Evolutionary conservation across 1,140 invertebrate species (phyloP).

Genomic region (Holotrichia oblita): DNA sequence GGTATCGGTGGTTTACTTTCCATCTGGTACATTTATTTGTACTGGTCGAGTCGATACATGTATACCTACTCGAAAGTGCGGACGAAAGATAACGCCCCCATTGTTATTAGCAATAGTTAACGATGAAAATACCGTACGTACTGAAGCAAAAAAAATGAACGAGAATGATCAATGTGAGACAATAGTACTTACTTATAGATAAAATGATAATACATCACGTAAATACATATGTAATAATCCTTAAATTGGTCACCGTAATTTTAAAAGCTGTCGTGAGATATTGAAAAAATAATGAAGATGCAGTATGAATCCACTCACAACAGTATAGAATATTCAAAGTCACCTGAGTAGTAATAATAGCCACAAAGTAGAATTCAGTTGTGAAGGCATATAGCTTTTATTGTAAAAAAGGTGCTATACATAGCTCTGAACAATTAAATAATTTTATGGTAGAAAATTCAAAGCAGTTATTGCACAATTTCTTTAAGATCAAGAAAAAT

Average conservation of each 20-base stretch:
- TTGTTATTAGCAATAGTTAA: conserved; percentile 47
- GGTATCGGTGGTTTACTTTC: conserved; percentile 59
- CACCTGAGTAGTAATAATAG: no score
- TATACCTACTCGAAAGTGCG: conserved; percentile 60
- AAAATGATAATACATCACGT: neutral
- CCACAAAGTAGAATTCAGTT: no score
- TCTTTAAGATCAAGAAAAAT: no score
- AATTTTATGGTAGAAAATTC: no score
- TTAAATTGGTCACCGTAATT: neutral
- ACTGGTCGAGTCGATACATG: conserved; percentile 62
- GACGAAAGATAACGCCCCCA: conserved; percentile 55
- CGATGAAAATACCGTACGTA: neutral
- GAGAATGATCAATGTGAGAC: neutral
- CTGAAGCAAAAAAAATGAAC: neutral
- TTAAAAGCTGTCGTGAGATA: neutral
- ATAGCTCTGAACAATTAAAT: no score
- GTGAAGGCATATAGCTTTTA: no score
- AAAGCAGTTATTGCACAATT: no score
- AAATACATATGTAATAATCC: neutral
- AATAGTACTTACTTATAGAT: neutral
- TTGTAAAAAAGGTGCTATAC: no score
- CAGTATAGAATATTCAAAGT: no score
- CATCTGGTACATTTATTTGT: conserved; percentile 62
- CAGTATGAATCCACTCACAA: no score
- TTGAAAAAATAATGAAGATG: no score